phyloP scores from a whole-genome alignment of 2,113 vertebrate species.

The Lasiurus borealis region DNA sequence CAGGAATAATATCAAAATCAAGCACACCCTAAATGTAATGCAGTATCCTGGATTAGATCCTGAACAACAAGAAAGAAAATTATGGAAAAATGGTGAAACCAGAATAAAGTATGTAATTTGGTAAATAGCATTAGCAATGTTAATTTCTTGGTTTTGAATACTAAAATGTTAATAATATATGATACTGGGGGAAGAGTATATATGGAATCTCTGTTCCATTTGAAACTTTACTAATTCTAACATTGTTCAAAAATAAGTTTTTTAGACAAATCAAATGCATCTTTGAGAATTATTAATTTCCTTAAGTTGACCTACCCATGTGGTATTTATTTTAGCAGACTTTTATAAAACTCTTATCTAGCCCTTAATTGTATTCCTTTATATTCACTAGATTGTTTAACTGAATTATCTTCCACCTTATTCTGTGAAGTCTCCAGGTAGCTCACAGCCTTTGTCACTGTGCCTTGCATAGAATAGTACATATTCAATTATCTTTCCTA shows the following conservation, averaged over 20 bases:
- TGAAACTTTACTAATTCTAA: neutral
- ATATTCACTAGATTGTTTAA: neutral
- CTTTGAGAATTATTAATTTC: neutral
- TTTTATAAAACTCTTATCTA: neutral
- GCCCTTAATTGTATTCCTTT: neutral
- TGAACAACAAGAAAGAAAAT: neutral
- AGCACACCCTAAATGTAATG: neutral
- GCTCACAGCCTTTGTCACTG: neutral
- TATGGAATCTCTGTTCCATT: neutral
- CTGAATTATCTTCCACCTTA: neutral
- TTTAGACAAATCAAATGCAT: neutral
- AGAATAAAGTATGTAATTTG: neutral
- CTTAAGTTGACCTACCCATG: neutral
- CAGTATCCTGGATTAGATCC: neutral
- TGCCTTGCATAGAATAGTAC: too few species aligned
- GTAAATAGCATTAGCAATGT: neutral
- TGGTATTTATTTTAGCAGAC: neutral
- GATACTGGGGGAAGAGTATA: neutral
- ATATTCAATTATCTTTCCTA: neutral
- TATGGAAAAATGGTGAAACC: neutral
- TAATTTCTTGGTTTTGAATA: slow-evolving; percentile 18
- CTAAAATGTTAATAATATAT: neutral
- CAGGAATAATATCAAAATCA: slow-evolving; percentile 31
- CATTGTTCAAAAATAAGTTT: neutral
- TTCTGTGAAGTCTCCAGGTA: neutral